phyloP scores from a whole-genome alignment of 2,888 invertebrate genomes.

The Leptinotarsa peninsularis region DNA sequence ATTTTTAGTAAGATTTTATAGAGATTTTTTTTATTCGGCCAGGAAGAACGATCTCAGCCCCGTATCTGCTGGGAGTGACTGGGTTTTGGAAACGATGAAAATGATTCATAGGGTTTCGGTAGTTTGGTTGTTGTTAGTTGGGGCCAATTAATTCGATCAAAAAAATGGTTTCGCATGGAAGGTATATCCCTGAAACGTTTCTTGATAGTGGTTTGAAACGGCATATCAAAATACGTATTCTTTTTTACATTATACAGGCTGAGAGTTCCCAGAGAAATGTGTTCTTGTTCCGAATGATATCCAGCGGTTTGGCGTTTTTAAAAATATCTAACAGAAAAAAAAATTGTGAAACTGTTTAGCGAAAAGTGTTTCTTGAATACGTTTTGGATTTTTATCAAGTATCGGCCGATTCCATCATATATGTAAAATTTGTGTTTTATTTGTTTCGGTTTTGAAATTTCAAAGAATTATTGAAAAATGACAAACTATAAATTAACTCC shows the following conservation, averaged over 20 bases:
- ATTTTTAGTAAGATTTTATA: constrained; percentile 51
- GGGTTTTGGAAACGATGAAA: neutral
- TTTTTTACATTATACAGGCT: too few relatives aligned
- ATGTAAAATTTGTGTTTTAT: too few relatives aligned
- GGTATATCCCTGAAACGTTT: neutral
- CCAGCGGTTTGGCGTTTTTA: too few relatives aligned
- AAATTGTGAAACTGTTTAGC: too few relatives aligned
- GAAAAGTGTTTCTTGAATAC: too few relatives aligned
- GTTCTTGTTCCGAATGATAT: neutral
- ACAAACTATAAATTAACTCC: too few relatives aligned
- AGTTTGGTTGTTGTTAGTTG: neutral
- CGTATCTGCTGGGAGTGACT: constrained; percentile 2
- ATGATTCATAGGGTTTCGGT: neutral
- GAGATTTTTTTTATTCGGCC: constrained; percentile 1
- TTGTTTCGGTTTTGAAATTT: too few relatives aligned
- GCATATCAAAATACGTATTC: neutral
- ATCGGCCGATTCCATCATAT: too few relatives aligned
- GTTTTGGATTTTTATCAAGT: too few relatives aligned
- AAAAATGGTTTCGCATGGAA: neutral
- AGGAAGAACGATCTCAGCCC: neutral
- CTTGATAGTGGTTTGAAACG: neutral
- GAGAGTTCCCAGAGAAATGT: too few relatives aligned
- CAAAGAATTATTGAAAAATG: too few relatives aligned
- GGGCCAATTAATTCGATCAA: neutral
- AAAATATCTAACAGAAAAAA: too few relatives aligned